Conservation (phyloP, 35 echinoderm and acorn worm species). For the Apostichopus parvimensis region DNA sequence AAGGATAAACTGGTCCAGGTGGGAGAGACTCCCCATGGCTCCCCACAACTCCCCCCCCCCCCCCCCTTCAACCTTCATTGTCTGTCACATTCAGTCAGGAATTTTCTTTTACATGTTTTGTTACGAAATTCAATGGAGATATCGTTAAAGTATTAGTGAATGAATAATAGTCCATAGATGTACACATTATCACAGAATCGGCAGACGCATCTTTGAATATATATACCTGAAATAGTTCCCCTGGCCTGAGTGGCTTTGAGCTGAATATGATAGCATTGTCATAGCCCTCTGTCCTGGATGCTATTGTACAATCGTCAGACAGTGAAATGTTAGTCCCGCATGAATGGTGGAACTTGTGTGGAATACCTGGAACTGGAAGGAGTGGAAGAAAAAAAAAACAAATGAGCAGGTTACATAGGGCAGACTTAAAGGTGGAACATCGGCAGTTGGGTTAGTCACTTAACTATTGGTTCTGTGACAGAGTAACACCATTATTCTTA, state of each 20-base stretch:
- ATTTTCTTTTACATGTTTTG: too few relatives aligned
- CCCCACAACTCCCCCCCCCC: too few relatives aligned
- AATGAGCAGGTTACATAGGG: too few relatives aligned
- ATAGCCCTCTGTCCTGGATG: conserved; percentile 67
- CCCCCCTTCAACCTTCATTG: too few relatives aligned
- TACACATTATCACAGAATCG: neutral
- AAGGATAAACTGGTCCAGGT: neutral
- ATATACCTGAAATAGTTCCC: conserved; percentile 90
- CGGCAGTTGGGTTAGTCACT: too few relatives aligned
- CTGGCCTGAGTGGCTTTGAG: conserved; percentile 80
- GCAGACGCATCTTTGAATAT: neutral
- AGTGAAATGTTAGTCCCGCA: conserved; percentile 77
- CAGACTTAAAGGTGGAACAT: too few relatives aligned
- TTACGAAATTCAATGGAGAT: too few relatives aligned
- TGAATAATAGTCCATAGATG: neutral
- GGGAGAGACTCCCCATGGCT: too few relatives aligned
- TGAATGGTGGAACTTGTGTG: conserved; percentile 83
- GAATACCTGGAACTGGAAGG: conserved; percentile 65
- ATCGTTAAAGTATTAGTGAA: too few relatives aligned
- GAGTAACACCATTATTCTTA: too few relatives aligned
- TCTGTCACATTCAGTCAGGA: too few relatives aligned
- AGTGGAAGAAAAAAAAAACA: neutral
- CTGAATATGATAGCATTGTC: conserved; percentile 89
- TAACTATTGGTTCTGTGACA: too few relatives aligned
- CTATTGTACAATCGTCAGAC: conserved; percentile 64